Evolutionary conservation across 1,140 invertebrate species (phyloP).

Genomic region (Phymorhynchus buccinoides): DNA sequence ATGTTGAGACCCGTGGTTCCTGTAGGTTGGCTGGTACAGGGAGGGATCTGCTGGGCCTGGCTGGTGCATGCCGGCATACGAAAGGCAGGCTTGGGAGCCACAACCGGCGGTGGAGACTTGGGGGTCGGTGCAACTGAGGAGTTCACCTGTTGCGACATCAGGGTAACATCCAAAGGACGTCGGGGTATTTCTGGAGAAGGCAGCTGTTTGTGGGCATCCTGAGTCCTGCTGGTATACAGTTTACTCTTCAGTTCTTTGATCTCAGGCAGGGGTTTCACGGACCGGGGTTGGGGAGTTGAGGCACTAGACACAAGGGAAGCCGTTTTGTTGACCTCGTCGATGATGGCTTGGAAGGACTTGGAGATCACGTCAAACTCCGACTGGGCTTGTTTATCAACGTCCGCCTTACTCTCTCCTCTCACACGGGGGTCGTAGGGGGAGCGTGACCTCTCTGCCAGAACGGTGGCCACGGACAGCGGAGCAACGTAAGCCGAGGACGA

Average conservation of each 20-base stretch:
- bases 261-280: constrained; percentile 9
- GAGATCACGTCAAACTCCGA: constrained; percentile 66
- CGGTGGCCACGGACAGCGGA: constrained; percentile 25
- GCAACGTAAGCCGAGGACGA: constrained; percentile 46
- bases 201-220: background rate
- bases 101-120: background rate
- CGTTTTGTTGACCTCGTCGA: constrained; percentile 64
- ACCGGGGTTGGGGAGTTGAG: constrained; percentile 9
- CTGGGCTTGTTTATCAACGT: constrained; percentile 60
- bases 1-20: background rate
- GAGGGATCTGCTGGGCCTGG: background rate
- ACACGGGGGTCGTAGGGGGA: background rate
- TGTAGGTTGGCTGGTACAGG: background rate
- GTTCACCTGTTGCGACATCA: constrained; percentile 27
- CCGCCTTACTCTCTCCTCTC: constrained; percentile 41
- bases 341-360: constrained; percentile 66
- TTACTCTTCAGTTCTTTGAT: constrained; percentile 32
- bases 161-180: constrained; percentile 34
- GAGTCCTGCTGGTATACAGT: constrained; percentile 24
- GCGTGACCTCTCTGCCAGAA: constrained; percentile 36
- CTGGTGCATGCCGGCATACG: background rate
- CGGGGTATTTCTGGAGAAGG: constrained; percentile 39
- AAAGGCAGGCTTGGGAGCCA: constrained; percentile 9
- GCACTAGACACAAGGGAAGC: constrained; percentile 42
- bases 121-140: background rate